A percentile compares a stretch with the other conserved stretches of the same genome.
Evolutionary conservation across 2,113 vertebrate genomes (phyloP).

Genomic region (Cynoglossus semilaevis): DNA sequence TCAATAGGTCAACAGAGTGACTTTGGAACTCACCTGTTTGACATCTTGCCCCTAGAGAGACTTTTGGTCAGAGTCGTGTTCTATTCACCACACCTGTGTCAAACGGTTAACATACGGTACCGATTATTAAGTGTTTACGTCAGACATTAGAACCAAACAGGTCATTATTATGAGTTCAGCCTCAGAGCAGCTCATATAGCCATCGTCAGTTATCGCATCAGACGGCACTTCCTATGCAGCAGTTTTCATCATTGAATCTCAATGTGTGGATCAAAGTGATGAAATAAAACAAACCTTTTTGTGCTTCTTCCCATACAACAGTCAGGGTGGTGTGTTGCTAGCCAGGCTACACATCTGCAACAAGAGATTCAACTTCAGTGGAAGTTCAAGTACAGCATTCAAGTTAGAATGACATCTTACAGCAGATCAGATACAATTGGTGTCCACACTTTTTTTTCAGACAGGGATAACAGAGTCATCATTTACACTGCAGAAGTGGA

Average conservation of each 20-base stretch:
- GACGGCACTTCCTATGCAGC: conserved; percentile 78
- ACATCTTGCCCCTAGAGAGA: rapidly evolving
- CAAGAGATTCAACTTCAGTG: conserved; percentile 8
- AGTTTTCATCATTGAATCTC: conserved; percentile 60
- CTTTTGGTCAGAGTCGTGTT: rapidly evolving
- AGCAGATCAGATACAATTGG: conserved; percentile 51
- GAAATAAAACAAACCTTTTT: conserved; percentile 33
- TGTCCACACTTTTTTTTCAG: conserved; percentile 52
- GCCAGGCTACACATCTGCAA: conserved; percentile 3
- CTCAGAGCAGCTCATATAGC: conserved; percentile 62
- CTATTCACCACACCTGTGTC: background rate
- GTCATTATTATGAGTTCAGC: background rate
- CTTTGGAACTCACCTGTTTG: conserved; percentile 11
- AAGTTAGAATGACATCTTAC: background rate
- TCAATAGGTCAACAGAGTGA: background rate
- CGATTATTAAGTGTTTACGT: rapidly evolving
- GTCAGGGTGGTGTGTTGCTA: too few species aligned
- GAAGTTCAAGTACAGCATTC: rapidly evolving
- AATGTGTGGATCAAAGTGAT: background rate
- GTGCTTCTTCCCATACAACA: rapidly evolving
- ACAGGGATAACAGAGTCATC: conserved; percentile 73
- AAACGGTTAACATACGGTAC: background rate
- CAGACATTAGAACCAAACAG: rapidly evolving
- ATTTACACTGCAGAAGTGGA: background rate
- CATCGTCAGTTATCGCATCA: conserved; percentile 78